Base-by-base conservation (phyloP, 2,797 vertebrate genomes). In the Cossypha niveicapilla region DNA sequence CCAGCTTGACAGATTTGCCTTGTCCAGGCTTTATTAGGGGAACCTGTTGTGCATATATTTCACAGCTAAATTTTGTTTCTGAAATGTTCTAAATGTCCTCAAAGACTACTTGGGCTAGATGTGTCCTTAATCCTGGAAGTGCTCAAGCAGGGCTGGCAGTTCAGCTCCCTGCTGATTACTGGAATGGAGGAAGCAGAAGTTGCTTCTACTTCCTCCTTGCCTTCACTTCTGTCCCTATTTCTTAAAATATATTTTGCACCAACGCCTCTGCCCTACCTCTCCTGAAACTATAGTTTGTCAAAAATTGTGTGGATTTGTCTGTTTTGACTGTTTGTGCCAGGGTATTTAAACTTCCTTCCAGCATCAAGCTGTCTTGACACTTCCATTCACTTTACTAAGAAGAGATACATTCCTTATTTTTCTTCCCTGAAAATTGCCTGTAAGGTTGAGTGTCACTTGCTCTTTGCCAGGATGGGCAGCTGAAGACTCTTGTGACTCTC, bases 101-200 rank as follows among this genome's bases (percentile, higher is more conserved):
- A 50, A 60, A 73, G 28, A 51, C 18, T 30, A 2, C 61, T 90
- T 87, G 39, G 30, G 42, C 27, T 47, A 61, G 45, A 53, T 1
- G 2, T 17, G 24, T 74, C 65, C n/a, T 67, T 88, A 67, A 18
- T 48, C n/a, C 50, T 84, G 71, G 27, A 67, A 74, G 44, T 39
- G 45, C 23, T 89, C 50, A 68, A 27, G 45, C 25, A 7, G 7
- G 70, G 4, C 30, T 81, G 54, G 39, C 82, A 56, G 7, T 75
- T 70, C 28, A 61, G 23, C 48, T 83, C 35, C 50, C 18, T 65
- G 77, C 47, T 93, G 72, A 62, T 22, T 9, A 0, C 45, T 23
- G 27, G 47, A 72, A n/a, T 42, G 58, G 76, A 80, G 70, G 53
- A 95, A 92, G 79, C 65, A 92, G 82, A 94, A 95, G 41, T 27